Evolutionary conservation across 2,113 vertebrate species (phyloP), one percentile per base, ranked within the genome.

Genomic region (Phylloscopus trochilus): DNA sequence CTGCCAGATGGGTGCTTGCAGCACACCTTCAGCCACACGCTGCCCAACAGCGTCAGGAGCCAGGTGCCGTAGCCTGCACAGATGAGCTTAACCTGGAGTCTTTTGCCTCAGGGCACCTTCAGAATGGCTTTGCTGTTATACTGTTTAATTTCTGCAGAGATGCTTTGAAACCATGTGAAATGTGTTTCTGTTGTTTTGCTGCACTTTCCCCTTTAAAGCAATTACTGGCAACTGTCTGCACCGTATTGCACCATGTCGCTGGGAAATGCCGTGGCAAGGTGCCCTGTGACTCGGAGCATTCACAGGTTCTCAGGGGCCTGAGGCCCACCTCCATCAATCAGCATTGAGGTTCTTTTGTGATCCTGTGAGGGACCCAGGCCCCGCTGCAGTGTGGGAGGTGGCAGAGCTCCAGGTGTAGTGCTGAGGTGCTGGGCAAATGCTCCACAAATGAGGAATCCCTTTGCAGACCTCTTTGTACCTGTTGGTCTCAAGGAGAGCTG

Each of bases 191-290:
- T n/a, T 52, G 78, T 53, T 73, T 21, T n/a, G 43, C 72, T 83
- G 84, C 30, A 3, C 64, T 77, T 91, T 47, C 46, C 68, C 62
- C 73, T 92, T 44, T 15, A 58, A 59, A 67, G 75, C 43, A 35
- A 39, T 51, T 63, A 18, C 31, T 22, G 60, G 49, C 0, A 2
- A 28, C 62, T 0, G 12, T 74, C 68, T 46, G 66, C 2, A 2
- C 10, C 0, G 10, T 4, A 1, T 16, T 2, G 8, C 22, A 2
- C 23, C 0, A 15, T 0, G 30, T 9, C 1, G 2, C 30, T 53
- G 77, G 60, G 70, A 39, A 55, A 13, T 1, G 39, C 49, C 3
- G 13, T 14, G 20, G 67, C 74, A 13, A 53, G 1, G 21, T 43
- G 62, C 77, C 15, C 2, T 7, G 44, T 6, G n/a, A 13, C 39